A percentile compares a stretch with the other conserved stretches of the same genome.
Evolutionary conservation across 2,113 vertebrate genomes (phyloP).

Genomic region (Stictonetta naevosa): DNA sequence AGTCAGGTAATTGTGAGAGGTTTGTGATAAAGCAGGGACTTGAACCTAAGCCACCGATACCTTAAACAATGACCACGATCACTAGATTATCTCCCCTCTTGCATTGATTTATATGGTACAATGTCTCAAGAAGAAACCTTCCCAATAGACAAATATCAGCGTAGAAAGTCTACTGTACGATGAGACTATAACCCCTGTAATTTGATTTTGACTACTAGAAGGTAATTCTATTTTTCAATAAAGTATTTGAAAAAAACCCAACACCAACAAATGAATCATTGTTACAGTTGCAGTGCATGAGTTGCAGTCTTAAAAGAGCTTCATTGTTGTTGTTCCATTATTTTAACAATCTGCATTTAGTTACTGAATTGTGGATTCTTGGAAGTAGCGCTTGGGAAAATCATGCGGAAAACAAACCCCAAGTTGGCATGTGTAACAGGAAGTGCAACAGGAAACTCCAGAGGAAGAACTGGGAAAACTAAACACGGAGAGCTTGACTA

Average conservation of each 20-base stretch:
- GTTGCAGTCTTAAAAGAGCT: slow-evolving; percentile 24
- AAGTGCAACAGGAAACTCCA: slow-evolving; percentile 37
- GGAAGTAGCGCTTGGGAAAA: slow-evolving; percentile 60
- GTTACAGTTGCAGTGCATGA: neutral
- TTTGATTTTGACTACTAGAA: neutral
- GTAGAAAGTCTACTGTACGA: neutral
- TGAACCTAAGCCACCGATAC: neutral
- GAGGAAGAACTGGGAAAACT: slow-evolving; percentile 15
- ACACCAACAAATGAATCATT: neutral
- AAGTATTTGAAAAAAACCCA: neutral
- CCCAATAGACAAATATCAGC: neutral
- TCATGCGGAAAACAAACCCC: slow-evolving; percentile 22
- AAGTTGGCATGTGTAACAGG: slow-evolving; percentile 42
- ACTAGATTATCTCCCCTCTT: neutral
- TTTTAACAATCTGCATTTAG: slow-evolving; percentile 46
- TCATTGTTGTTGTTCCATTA: slow-evolving; percentile 46
- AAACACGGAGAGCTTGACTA: neutral
- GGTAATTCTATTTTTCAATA: slow-evolving; percentile 31
- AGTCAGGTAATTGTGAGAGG: neutral
- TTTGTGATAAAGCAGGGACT: neutral
- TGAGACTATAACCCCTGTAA: neutral
- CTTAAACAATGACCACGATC: neutral
- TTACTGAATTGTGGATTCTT: slow-evolving; percentile 43
- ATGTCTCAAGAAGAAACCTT: neutral
- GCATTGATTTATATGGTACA: neutral